Percentiles rank a stretch among this genome's conserved stretches.
Conservation (phyloP, 1,140 invertebrate genomes). For the Neelides sp. region DNA sequence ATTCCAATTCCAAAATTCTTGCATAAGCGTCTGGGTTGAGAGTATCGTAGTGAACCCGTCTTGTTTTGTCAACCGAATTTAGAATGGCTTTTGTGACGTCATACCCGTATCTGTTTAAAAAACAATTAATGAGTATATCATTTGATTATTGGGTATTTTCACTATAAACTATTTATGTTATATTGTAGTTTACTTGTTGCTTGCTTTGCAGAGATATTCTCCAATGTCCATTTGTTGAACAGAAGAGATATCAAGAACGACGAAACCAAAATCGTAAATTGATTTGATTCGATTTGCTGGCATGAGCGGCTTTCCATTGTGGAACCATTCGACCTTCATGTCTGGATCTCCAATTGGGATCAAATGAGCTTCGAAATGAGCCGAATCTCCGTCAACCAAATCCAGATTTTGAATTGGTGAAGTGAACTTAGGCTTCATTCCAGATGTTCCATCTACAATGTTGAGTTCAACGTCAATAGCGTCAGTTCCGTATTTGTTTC, state of each 20-base stretch:
- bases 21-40: slow-evolving; percentile 87
- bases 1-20: slow-evolving; percentile 75
- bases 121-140: slow-evolving; percentile 5
- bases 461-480: slow-evolving; percentile 71
- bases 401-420: slow-evolving; percentile 52
- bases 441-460: slow-evolving; percentile 62
- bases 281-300: slow-evolving; percentile 86
- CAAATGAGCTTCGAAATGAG: slow-evolving; percentile 83
- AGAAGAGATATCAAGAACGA: slow-evolving; percentile 87
- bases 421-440: slow-evolving; percentile 74
- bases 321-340: slow-evolving; percentile 95
- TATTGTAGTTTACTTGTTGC: slow-evolving; percentile 49
- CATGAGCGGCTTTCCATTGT: slow-evolving; percentile 80
- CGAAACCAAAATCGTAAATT: slow-evolving; percentile 90
- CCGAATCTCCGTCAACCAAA: slow-evolving; percentile 78
- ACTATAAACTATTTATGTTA: slow-evolving; percentile 12
- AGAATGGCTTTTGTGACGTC: slow-evolving; percentile 72
- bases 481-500: slow-evolving; percentile 74
- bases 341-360: slow-evolving; percentile 91
- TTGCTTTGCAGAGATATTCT: slow-evolving; percentile 78
- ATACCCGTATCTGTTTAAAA: slow-evolving; percentile 71
- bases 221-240: slow-evolving; percentile 86
- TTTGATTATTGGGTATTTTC: slow-evolving; percentile 33
- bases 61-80: slow-evolving; percentile 59
- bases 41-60: slow-evolving; percentile 82